These are phyloP conservation scores for Hippocampus kuda DNA, from an alignment of 2,797 vertebrate genomes.

Conservation along the genomic window DNA sequence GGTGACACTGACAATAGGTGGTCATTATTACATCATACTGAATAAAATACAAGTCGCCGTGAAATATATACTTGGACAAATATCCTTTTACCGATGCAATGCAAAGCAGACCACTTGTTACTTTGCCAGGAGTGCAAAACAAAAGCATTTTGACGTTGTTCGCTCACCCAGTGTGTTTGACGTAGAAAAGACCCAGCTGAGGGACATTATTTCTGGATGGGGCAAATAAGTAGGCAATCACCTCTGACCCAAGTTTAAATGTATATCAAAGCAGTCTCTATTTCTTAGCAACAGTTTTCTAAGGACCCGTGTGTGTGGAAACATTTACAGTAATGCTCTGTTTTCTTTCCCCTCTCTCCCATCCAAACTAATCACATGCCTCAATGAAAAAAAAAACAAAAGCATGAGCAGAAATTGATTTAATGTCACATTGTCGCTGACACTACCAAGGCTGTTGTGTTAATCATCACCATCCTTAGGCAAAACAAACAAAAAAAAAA, in stretches of 20 bases:
- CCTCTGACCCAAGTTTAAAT: not conserved
- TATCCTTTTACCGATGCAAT: not conserved
- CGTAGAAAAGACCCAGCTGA: not conserved
- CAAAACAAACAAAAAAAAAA: not conserved
- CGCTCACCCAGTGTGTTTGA: not conserved
- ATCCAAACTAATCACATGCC: not conserved
- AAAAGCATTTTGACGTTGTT: not conserved
- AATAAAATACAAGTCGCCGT: not conserved
- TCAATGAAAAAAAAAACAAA: not conserved
- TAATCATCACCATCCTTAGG: not conserved
- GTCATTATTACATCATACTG: constrained; percentile 6
- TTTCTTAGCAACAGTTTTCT: not conserved
- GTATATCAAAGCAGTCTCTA: not conserved
- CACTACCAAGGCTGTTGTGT: not conserved
- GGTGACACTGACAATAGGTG: constrained; percentile 12
- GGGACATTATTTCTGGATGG: not conserved
- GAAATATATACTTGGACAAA: constrained; percentile 11
- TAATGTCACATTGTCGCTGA: not conserved
- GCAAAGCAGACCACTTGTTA: constrained; percentile 1
- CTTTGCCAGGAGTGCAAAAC: not conserved
- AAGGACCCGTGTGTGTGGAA: not conserved
- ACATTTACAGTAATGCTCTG: not conserved
- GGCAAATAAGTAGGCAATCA: not conserved
- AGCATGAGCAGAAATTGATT: not conserved
- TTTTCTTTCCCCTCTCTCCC: not conserved